phyloP scores from a whole-genome alignment of 2,113 vertebrate genomes.

The Aspiorhynchus laticeps region DNA sequence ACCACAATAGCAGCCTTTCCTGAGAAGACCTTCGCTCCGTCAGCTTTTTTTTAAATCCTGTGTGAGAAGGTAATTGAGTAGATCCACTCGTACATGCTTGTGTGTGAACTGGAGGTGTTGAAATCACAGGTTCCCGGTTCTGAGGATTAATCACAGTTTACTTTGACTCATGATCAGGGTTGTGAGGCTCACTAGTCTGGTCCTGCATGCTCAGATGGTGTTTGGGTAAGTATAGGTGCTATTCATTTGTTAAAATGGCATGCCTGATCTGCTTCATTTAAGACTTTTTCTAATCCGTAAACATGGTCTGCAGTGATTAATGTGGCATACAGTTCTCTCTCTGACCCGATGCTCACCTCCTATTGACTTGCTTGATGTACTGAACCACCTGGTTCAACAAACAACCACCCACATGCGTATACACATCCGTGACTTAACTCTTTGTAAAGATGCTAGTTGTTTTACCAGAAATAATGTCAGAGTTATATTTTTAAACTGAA shows the following conservation, averaged over 20 bases:
- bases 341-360: conserved; percentile 23
- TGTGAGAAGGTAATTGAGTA: conserved; percentile 71
- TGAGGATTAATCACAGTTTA: conserved; percentile 52
- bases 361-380: conserved; percentile 16
- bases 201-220: conserved; percentile 30
- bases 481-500: background rate
- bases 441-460: background rate
- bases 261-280: conserved; percentile 42
- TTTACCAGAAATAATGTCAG: background rate
- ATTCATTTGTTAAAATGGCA: conserved; percentile 35
- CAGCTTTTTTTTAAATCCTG: conserved; percentile 73
- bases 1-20: conserved; percentile 56
- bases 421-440: background rate
- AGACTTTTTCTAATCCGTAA: conserved; percentile 12
- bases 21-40: conserved; percentile 66
- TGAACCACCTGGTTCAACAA: conserved; percentile 23
- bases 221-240: conserved; percentile 41
- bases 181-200: conserved; percentile 21
- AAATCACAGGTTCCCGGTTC: conserved; percentile 38
- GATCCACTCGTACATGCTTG: conserved; percentile 59
- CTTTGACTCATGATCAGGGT: conserved; percentile 49
- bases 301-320: conserved; percentile 15
- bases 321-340: background rate
- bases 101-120: conserved; percentile 42
- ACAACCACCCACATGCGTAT: background rate